Base-by-base conservation (phyloP, 2,888 invertebrate genomes). In the Parnassius orleans region DNA sequence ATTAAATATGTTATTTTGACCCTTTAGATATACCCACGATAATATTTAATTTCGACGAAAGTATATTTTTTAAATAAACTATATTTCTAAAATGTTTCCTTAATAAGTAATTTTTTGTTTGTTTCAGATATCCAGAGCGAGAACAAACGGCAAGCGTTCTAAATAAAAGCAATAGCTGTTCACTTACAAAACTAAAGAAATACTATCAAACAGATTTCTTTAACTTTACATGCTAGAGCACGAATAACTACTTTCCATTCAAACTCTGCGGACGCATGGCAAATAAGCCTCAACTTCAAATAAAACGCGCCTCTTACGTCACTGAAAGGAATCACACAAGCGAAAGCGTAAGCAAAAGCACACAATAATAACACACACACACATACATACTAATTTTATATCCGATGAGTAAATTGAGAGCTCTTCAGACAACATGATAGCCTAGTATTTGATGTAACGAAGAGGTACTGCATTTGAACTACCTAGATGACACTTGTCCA, bases 361-460 rank as follows among this genome's bases (percentile, higher is more conserved):
- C 68, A 74, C 76, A 72, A 68, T 65, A 69, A 65, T 69, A 72
- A 57, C 57, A 59, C 59, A 33, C 41, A 14, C 14, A 48, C 14
- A 1, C 50, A 44, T 72, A 62, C 73, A 75, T 72, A 78, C 68
- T 59, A 67, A 74, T 57, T 71, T 69, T 69, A 67, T 68, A 68
- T 65, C 65, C 58, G 78, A 77, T 75, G 77, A 60, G 77, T 75
- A 69, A 70, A 60, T 68, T 68, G 65, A 76, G 69, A 73, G 71
- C 83, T 81, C 80, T 78, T 66, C 68, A 64, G 63, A 53, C 54
- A 62, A 64, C 69, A 74, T 86, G 82, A 69, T 75, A 71, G 76
- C 86, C 85, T 87, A 70, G 86, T 87, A 86, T 72, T 75, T 69
- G 77, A 72, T 87, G 88, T 87, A 87, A 90, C 83, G 81, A 83